Conservation (phyloP, 2,113 vertebrate genomes). For the Climacteris rufus region DNA sequence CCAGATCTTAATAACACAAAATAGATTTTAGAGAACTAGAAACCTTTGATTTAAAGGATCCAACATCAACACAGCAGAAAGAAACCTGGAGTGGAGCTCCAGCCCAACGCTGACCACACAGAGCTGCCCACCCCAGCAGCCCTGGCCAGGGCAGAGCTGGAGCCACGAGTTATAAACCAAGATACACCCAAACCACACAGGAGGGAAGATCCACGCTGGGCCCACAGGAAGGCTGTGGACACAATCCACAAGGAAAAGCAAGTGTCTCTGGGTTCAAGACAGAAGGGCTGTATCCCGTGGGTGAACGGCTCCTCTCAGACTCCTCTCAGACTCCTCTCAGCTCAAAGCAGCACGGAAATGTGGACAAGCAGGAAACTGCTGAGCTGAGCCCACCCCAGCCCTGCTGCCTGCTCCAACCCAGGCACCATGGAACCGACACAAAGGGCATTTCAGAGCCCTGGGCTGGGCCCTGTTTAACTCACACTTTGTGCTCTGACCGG, state of each 20-base stretch:
- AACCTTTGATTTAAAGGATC: background rate
- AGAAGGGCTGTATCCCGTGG: rapidly evolving
- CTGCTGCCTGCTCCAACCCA: background rate
- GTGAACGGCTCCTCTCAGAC: background rate
- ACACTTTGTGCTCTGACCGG: background rate
- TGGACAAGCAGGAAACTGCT: background rate
- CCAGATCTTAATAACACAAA: rapidly evolving
- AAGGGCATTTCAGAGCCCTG: rapidly evolving
- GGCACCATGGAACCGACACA: background rate
- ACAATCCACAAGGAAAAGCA: rapidly evolving
- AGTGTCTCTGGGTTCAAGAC: rapidly evolving
- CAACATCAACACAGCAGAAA: background rate
- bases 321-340: too few relatives aligned
- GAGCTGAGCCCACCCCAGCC: background rate
- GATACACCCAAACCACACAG: background rate
- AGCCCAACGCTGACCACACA: rapidly evolving
- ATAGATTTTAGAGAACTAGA: background rate
- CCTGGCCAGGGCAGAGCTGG: background rate
- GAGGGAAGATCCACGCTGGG: background rate
- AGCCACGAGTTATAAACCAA: background rate
- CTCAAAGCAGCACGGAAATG: background rate
- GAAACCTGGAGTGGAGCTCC: background rate
- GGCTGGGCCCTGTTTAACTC: background rate
- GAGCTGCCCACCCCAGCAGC: rapidly evolving
- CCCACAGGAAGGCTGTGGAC: rapidly evolving